A percentile compares a stretch with the other conserved stretches of the same genome.
Evolutionary conservation across 2,113 vertebrate genomes (phyloP).

Genomic region (Mellivora capensis): DNA sequence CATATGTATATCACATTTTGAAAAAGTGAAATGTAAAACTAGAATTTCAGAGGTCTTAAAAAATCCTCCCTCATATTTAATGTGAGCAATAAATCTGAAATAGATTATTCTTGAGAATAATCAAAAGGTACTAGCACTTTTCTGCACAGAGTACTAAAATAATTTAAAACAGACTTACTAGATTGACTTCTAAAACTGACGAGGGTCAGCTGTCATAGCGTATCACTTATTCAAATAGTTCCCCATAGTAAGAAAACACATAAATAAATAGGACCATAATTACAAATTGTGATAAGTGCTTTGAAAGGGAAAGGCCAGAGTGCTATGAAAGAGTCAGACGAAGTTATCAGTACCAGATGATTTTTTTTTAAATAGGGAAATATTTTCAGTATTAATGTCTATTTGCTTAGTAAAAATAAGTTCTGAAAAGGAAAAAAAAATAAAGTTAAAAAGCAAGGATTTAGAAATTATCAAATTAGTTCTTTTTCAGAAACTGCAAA

Average conservation of each 20-base stretch:
- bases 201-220: background rate
- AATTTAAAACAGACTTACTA: background rate
- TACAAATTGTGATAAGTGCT: background rate
- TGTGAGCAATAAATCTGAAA: background rate
- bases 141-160: background rate
- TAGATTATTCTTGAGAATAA: background rate
- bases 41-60: background rate
- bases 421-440: background rate
- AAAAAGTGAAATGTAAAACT: background rate
- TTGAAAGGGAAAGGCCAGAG: background rate
- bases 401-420: background rate
- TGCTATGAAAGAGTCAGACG: background rate
- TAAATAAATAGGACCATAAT: background rate
- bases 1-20: background rate
- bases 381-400: background rate
- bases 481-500: background rate
- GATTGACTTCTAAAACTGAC: background rate
- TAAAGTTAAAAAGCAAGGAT: background rate
- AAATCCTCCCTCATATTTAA: background rate
- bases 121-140: background rate
- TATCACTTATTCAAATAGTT: background rate
- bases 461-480: background rate
- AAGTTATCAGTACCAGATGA: background rate
- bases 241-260: background rate
- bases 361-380: background rate